Percentiles rank a stretch among this genome's conserved stretches.
These are phyloP conservation scores for Drosophila atripex DNA, from an alignment of 2,888 invertebrate species.

Conservation along the genomic window DNA sequence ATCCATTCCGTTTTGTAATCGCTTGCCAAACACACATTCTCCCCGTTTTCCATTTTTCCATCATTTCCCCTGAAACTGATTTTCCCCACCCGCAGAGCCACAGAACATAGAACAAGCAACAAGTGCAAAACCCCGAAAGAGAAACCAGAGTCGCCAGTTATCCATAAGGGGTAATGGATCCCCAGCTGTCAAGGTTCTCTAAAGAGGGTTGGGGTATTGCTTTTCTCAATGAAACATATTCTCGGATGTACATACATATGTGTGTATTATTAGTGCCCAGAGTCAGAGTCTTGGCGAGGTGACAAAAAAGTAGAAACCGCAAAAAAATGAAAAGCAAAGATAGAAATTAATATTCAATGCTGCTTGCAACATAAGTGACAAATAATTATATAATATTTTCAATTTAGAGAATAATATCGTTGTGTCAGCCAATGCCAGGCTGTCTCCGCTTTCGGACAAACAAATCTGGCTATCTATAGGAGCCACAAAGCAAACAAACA, in stretches of 20 bases:
- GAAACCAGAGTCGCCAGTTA: conserved; percentile 29
- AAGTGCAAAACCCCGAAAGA: conserved; percentile 60
- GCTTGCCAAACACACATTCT: conserved; percentile 65
- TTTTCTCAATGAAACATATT: conserved; percentile 42
- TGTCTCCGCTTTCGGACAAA: conserved; percentile 70
- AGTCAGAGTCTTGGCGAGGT: conserved; percentile 51
- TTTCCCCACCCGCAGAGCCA: not conserved
- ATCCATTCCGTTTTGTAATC: conserved; percentile 63
- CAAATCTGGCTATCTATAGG: conserved; percentile 31
- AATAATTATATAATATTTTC: conserved; percentile 56
- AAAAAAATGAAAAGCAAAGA: conserved; percentile 48
- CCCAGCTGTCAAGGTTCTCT: conserved; percentile 69
- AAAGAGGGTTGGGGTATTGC: conserved; percentile 26
- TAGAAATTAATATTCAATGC: conserved; percentile 71
- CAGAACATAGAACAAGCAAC: conserved; percentile 37
- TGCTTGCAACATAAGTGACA: conserved; percentile 49
- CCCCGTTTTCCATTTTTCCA: conserved; percentile 16
- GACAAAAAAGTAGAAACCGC: conserved; percentile 64
- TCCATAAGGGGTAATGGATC: conserved; percentile 54
- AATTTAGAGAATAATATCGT: too few relatives aligned
- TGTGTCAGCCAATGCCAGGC: conserved; percentile 64
- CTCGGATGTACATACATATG: conserved; percentile 5
- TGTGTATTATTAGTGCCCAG: conserved; percentile 24
- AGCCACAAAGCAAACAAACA: conserved; percentile 39
- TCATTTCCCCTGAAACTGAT: not conserved